phyloP scores from a whole-genome alignment of 2,888 invertebrate species.

The Drosophila yooni region DNA sequence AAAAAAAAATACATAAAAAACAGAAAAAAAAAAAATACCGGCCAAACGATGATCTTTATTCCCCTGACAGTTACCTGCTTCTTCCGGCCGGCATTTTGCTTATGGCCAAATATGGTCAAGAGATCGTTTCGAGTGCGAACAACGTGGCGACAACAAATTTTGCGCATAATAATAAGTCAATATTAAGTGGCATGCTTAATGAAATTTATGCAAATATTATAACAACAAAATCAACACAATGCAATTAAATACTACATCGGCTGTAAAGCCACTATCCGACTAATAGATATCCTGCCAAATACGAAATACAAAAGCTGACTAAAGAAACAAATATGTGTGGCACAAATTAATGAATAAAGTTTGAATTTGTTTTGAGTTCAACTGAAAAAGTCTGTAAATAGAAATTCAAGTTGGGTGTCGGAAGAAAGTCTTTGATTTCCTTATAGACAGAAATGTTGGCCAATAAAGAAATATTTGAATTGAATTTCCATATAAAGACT shows the following conservation, averaged over 20 bases:
- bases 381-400: neutral
- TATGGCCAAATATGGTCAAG: conserved; percentile 61
- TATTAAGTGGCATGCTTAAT: conserved; percentile 42
- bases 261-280: neutral
- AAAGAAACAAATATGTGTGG: neutral
- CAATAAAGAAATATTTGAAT: neutral
- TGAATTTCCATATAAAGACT: neutral
- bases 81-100: conserved; percentile 51
- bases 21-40: neutral
- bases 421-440: neutral
- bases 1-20: neutral
- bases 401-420: neutral
- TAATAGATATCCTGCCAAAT: conserved; percentile 9
- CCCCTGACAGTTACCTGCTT: neutral
- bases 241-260: conserved; percentile 27
- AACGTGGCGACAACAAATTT: conserved; percentile 47
- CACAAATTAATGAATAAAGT: neutral
- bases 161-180: conserved; percentile 54
- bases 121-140: conserved; percentile 40
- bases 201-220: conserved; percentile 55
- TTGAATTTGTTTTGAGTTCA: neutral
- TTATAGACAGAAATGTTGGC: neutral
- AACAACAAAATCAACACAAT: conserved; percentile 13
- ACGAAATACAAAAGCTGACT: neutral
- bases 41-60: conserved; percentile 16